These are phyloP conservation scores for Cheirogaleus medius DNA, from an alignment of 2,113 vertebrate genomes.

Conservation along the genomic window DNA sequence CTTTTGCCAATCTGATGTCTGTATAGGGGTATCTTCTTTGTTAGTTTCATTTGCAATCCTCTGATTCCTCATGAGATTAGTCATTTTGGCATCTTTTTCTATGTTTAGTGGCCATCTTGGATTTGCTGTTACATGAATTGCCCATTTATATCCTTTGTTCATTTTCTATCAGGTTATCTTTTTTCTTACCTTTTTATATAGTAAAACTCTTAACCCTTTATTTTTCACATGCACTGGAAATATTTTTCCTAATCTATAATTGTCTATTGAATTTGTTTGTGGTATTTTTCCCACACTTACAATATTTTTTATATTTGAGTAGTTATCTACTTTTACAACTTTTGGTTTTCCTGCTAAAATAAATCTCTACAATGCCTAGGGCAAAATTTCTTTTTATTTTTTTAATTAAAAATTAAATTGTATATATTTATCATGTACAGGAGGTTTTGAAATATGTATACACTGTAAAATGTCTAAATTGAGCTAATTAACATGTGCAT, in stretches of 20 bases:
- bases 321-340: neutral
- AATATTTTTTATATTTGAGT: neutral
- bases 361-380: neutral
- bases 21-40: neutral
- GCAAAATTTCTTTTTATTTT: neutral
- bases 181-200: neutral
- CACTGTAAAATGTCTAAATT: neutral
- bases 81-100: neutral
- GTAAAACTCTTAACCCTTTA: neutral
- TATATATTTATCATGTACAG: neutral
- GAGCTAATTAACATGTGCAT: neutral
- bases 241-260: neutral
- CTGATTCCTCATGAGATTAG: neutral
- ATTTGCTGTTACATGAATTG: neutral
- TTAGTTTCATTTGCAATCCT: neutral
- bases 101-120: neutral
- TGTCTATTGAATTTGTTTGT: slow-evolving; percentile 11
- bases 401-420: neutral
- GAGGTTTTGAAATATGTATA: neutral
- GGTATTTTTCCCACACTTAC: neutral
- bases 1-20: slow-evolving; percentile 10
- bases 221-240: neutral
- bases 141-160: neutral
- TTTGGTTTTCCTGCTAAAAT: neutral
- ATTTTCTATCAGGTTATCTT: neutral